Evolutionary conservation across 2,113 vertebrate species (phyloP), one percentile per base, ranked within the genome.

Genomic region (Peucedramus taeniatus): DNA sequence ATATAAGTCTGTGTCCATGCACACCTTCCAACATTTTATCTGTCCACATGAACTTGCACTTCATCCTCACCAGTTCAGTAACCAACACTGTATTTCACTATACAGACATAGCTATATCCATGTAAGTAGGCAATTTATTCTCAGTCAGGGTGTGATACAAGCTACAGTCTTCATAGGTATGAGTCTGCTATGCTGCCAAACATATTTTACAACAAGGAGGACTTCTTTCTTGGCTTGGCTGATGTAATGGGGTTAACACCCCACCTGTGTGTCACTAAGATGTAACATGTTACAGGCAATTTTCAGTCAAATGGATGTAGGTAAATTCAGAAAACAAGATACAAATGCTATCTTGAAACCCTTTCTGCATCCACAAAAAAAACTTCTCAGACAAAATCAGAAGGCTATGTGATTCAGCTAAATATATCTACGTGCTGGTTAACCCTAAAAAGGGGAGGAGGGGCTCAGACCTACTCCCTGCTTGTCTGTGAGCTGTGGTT

Each of bases 1-100:
- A 47, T 0, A 39, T 7, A 37, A 15, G 5, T 20, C 59, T 83
- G 16, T 23, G 20, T 22, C 69, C 59, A 61, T 0, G 1, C n/a
- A 23, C 8, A 14, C 18, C 33, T 53, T 78, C 66, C 47, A 70
- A 22, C 5, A 45, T 40, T 39, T 51, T 30, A 21, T 24, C 59
- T 56, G 33, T 28, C 70, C 28, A 22, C 19, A 10, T 10, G 30
- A 89, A 82, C 47, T 66, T 59, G 31, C 9, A 21, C 33, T 75
- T 90, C 78, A 72, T 44, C 40, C 61, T 47, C 40, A 51, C 21
- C 59, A 61, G 14, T 61, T 60, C 33, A 39, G 53, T 56, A 39
- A 68, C 21, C 22, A 59, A 23, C 3, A 5, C 0, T 33, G 21
- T 39, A 63, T 76, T 92, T 83, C 61, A 26, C 39, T 56, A 30